Evolutionary conservation across 2,888 invertebrate genomes (phyloP).

Genomic region (Acronicta leporina): DNA sequence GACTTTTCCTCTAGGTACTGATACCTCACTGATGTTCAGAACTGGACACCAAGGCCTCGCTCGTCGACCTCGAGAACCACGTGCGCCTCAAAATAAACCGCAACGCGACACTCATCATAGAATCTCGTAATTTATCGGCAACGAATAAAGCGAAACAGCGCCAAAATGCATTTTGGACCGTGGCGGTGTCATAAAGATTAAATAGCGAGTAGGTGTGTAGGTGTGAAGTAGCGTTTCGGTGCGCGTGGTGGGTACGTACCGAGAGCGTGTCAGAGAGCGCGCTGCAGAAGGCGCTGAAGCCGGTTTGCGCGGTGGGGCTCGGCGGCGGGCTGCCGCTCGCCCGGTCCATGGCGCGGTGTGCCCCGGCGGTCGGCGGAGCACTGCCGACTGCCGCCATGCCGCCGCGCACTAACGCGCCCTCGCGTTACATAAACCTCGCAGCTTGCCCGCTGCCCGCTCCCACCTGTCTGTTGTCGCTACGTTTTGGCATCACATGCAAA

Average conservation of each 20-base stretch:
- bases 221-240: conserved; percentile 43
- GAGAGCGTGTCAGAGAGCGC: conserved; percentile 86
- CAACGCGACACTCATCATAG: conserved; percentile 69
- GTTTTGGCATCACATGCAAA: conserved; percentile 84
- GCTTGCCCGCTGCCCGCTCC: conserved; percentile 78
- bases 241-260: conserved; percentile 76
- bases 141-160: conserved; percentile 66
- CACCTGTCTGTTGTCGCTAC: conserved; percentile 86
- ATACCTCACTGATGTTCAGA: conserved; percentile 66
- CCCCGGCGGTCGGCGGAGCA: conserved; percentile 78
- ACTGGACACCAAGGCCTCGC: conserved; percentile 64
- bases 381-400: conserved; percentile 73
- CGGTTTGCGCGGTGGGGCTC: conserved; percentile 73
- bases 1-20: conserved; percentile 78
- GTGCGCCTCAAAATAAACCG: conserved; percentile 82
- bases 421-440: conserved; percentile 80
- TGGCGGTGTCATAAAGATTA: conserved; percentile 60
- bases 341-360: conserved; percentile 78
- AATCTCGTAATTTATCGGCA: conserved; percentile 65
- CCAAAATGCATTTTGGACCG: conserved; percentile 72
- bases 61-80: conserved; percentile 81
- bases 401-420: conserved; percentile 66
- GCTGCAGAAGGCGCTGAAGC: conserved; percentile 87
- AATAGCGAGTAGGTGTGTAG: conserved; percentile 51
- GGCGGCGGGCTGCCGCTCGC: conserved; percentile 73